These are phyloP conservation scores for Ardeotis arabs DNA, from an alignment of 2,113 vertebrate genomes.

Conservation along the genomic window DNA sequence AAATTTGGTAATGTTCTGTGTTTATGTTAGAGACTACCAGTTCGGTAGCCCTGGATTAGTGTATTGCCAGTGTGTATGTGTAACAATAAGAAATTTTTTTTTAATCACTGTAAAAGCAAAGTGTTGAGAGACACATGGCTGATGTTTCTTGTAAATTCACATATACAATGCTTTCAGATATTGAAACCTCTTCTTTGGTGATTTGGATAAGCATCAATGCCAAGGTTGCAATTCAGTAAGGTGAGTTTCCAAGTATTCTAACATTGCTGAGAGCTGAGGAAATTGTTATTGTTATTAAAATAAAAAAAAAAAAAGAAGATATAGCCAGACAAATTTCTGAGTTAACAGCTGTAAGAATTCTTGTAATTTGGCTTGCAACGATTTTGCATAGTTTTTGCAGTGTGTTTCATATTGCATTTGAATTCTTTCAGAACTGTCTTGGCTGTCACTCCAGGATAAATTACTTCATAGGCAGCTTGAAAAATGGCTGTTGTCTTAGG, in stretches of 20 bases:
- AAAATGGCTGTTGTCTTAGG: not conserved
- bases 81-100: not conserved
- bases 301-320: not conserved
- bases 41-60: not conserved
- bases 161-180: not conserved
- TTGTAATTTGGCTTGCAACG: not conserved
- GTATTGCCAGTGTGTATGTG: not conserved
- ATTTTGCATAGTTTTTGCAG: not conserved
- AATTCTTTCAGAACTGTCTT: not conserved
- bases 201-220: not conserved
- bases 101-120: not conserved
- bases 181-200: not conserved
- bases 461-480: not conserved
- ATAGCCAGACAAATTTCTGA: not conserved
- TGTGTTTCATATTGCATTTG: not conserved
- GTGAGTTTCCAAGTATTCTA: not conserved
- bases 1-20: not conserved
- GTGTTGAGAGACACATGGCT: not conserved
- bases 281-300: not conserved
- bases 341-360: conserved; percentile 6
- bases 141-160: not conserved
- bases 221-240: not conserved
- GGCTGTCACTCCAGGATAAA: not conserved
- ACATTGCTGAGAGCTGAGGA: not conserved
- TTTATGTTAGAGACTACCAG: not conserved